Percentiles rank a stretch among this genome's conserved stretches.
These are phyloP conservation scores for Orius insidiosus DNA, from an alignment of 1,140 invertebrate species.

Conservation along the genomic window DNA sequence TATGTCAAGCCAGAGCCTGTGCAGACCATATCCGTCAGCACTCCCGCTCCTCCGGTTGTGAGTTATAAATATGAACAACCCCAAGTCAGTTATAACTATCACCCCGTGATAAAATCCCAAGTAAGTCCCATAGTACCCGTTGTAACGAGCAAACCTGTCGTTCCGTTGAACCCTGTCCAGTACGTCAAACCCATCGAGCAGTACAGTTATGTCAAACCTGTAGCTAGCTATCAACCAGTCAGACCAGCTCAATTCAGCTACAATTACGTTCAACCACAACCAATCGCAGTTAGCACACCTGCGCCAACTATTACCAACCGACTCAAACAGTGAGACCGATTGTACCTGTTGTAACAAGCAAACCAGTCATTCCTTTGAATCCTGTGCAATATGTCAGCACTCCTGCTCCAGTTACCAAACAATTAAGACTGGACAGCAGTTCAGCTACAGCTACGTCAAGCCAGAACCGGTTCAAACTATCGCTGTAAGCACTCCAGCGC, in stretches of 20 bases:
- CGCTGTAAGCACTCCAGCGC: background rate
- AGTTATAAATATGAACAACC: conserved; percentile 8
- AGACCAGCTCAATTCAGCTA: conserved; percentile 2
- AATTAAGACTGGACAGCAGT: background rate
- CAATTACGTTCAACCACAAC: conserved; percentile 8
- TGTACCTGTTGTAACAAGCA: conserved; percentile 4
- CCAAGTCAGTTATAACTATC: background rate
- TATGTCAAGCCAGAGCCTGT: conserved; percentile 16
- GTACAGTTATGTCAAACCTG: background rate
- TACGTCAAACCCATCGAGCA: background rate
- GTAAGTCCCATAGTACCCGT: background rate
- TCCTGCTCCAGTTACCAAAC: background rate
- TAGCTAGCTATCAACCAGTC: background rate
- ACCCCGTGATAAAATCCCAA: background rate
- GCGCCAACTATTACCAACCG: conserved; percentile 13
- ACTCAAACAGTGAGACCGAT: background rate
- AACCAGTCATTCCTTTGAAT: conserved; percentile 1
- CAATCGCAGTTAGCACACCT: conserved; percentile 5
- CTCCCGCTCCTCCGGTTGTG: conserved; percentile 1
- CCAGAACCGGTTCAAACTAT: background rate
- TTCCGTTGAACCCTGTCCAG: conserved; percentile 1
- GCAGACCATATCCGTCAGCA: background rate
- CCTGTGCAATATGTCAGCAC: background rate
- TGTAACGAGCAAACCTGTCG: background rate
- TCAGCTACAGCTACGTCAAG: background rate